phyloP scores from a whole-genome alignment of 2,113 vertebrate genomes.

The Colinus virginianus region DNA sequence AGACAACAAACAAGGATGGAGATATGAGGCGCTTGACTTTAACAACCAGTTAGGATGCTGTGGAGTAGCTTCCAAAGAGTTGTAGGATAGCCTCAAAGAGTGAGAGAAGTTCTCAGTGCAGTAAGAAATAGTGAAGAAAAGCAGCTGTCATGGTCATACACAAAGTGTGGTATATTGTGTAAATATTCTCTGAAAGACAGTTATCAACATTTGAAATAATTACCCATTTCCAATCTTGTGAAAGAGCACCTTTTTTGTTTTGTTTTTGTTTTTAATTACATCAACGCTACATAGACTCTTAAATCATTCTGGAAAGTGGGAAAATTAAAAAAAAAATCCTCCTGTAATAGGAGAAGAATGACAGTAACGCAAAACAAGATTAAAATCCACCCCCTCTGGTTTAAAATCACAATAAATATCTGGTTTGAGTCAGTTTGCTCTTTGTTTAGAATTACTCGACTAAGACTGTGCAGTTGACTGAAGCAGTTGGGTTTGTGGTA shows the following conservation, averaged over 20 bases:
- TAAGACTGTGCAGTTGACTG: background rate
- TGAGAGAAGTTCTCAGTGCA: background rate
- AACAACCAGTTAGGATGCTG: background rate
- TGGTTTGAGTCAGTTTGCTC: background rate
- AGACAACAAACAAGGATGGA: background rate
- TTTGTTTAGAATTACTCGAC: slow-evolving; percentile 9
- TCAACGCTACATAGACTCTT: background rate
- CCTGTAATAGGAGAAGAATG: background rate
- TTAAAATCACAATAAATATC: slow-evolving; percentile 6
- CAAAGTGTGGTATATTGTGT: background rate
- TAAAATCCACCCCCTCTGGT: background rate
- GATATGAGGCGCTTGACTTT: background rate
- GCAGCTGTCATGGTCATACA: background rate
- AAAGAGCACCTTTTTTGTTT: background rate
- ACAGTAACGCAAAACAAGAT: background rate
- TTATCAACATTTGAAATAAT: background rate
- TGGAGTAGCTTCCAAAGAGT: background rate
- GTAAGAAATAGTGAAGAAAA: background rate
- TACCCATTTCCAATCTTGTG: background rate
- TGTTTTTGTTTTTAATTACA: background rate
- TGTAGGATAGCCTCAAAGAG: background rate
- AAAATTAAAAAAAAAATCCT: background rate
- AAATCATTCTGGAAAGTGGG: background rate
- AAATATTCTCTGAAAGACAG: background rate
- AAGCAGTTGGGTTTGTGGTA: background rate